Conservation (phyloP, 2,113 vertebrate genomes). For the Antechinus flavipes region DNA sequence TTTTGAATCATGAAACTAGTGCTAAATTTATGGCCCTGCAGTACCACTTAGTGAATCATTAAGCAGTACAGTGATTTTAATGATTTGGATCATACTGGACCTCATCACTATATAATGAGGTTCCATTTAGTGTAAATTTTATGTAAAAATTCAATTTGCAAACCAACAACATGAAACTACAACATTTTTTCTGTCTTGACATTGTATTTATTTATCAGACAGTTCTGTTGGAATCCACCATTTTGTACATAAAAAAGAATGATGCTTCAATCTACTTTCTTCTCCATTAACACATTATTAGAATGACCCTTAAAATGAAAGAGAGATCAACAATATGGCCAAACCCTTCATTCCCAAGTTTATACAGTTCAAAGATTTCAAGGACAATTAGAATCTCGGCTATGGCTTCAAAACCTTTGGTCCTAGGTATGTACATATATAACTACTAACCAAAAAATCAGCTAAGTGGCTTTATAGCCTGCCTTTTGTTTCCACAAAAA, state of each 20-base stretch:
- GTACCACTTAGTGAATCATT: constrained; percentile 91
- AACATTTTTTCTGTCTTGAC: constrained; percentile 87
- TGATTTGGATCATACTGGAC: constrained; percentile 91
- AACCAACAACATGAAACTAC: constrained; percentile 90
- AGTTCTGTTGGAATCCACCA: constrained; percentile 67
- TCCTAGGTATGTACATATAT: constrained; percentile 23
- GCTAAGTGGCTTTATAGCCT: constrained; percentile 32
- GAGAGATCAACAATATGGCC: constrained; percentile 34
- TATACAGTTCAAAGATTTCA: constrained; percentile 46
- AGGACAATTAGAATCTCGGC: constrained; percentile 45
- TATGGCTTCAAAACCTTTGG: constrained; percentile 51
- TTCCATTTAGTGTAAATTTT: constrained; percentile 91
- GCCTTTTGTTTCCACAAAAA: constrained; percentile 41
- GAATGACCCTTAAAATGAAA: constrained; percentile 60
- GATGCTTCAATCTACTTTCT: constrained; percentile 53
- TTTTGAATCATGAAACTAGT: constrained; percentile 91
- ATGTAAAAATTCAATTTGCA: constrained; percentile 92
- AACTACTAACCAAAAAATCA: constrained; percentile 24
- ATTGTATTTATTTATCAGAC: constrained; percentile 84
- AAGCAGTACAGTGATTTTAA: constrained; percentile 91
- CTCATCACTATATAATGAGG: constrained; percentile 89
- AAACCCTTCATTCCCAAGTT: constrained; percentile 60
- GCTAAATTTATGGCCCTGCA: constrained; percentile 89
- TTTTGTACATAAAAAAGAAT: constrained; percentile 74
- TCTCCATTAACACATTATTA: constrained; percentile 56